Evolutionary conservation across 2,888 invertebrate genomes (phyloP), one percentile per base, ranked within the genome.

Genomic region (Patella depressa): DNA sequence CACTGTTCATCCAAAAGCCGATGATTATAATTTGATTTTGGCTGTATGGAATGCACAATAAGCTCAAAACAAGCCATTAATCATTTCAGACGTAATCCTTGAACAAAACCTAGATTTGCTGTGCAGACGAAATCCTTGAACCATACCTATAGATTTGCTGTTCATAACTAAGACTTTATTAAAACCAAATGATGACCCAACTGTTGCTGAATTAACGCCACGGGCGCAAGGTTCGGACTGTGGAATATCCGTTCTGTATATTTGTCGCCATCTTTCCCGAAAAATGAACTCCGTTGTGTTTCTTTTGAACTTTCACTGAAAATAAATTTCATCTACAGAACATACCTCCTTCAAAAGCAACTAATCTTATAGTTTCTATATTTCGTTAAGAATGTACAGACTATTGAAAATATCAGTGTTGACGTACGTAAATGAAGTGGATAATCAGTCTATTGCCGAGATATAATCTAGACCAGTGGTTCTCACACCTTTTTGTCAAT

Each of bases 71-170:
- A 72, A 72, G 45, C 24, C 72, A 34, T 12, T 72, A 29, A 53
- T 53, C 11, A 72, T 34, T 34, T 11, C 24, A 12, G 72, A 34
- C 45, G n/a, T 17, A 11, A 72, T 72, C 53, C 11, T 72, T 72
- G 72, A 72, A 29, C 9, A 72, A 12, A 72, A 72, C 14, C n/a
- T 72, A 11, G 72, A 72, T 45, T 34, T 72, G 24, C 17, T 72
- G 12, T 72, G 24, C 29, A 29, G 29, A 29, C 29, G 2, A 29
- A 29, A 29, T 29, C 29, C 29, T 29, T 29, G 29, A 29, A 29
- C 29, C 1, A 29, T 2, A 29, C 29, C 29, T n/a, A n/a, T 29
- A 29, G 29, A 29, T 29, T 29, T 29, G 29, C 29, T 29, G 29
- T 29, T 29, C n/a, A 24, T 72, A 19, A 72, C 72, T n/a, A 45